Base-by-base conservation (phyloP, 2,888 invertebrate species). In the Xiphydria camelus region DNA sequence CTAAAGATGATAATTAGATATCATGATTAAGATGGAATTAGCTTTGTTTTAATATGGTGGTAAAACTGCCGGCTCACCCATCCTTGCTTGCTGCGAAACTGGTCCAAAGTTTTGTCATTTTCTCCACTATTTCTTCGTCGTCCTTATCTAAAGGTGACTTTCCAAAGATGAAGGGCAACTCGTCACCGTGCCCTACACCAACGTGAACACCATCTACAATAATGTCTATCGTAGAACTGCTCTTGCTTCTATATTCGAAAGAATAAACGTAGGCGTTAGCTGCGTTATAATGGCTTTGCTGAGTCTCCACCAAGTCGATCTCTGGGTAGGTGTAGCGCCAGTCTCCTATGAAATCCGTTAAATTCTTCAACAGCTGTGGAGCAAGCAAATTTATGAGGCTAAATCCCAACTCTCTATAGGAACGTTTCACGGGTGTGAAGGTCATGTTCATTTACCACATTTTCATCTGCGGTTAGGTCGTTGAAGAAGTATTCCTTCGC, bases 171-270 rank as follows among this genome's bases (percentile, higher is more conserved):
- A 34, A 41, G 2, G 34, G 23, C 0, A 0, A 0, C 0, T 41
- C 41, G 35, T 41, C 41, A 2, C 6, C 23, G 12, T 41, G 41
- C 6, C 18, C 9, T 1, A 26, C 35, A 6, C 25, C 34, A 19
- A 25, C 14, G n/a, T 35, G 2, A 2, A 2, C 9, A 0, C 34
- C 25, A 3, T 4, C 5, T 2, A 17, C 34, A 6, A 14, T 17
- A 1, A n/a, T n/a, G 0, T 26, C 26, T 1, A 12, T 12, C 5
- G 3, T 5, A 0, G 1, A 2, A 1, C 26, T 26, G 26, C 10
- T 12, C 3, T 10, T 26, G 0, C 26, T 12, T n/a, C 10, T 10
- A n/a, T 26, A 26, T 26, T n/a, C 26, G 12, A 26, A 26, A 0
- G 6, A 0, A 0, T 26, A 26, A 10, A 26, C 12, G 26, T n/a